Base-by-base conservation (phyloP, 2,888 invertebrate genomes). In the Artemia sp. region DNA sequence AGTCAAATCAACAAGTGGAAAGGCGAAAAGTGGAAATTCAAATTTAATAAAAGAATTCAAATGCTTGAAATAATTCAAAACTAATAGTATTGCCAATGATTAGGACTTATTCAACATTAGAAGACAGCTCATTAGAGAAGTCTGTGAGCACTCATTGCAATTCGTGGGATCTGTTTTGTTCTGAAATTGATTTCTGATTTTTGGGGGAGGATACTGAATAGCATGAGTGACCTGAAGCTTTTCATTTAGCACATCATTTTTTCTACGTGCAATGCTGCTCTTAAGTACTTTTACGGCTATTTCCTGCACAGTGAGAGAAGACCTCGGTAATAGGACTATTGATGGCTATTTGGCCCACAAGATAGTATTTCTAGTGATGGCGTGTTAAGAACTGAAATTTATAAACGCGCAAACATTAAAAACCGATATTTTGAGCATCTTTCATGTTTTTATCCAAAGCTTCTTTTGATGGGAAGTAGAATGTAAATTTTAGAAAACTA, bases 361-460 rank as follows among this genome's bases (percentile, higher is more conserved):
- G 53, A 53, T 12, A 53, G n/a, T 2, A 53, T n/a, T 53, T 53
- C 12, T 53, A 53, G n/a, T n/a, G n/a, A 12, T n/a, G 2, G 53
- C 53, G 53, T 12, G 53, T 12, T 53, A 53, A n/a, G 12, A 12
- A n/a, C 1, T 1, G n/a, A n/a, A 53, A 53, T 53, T 53, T n/a
- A 12, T 53, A 12, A n/a, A 53, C n/a, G 53, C 53, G 53, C 53
- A 53, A n/a, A 53, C 53, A n/a, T 53, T 53, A 1, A n/a, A 53
- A 53, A 12, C 53, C 53, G n/a, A 53, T 1, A 12, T 53, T 53
- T 12, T 12, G 53, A 12, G 53, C 12, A 53, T 53, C 53, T n/a
- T 53, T 53, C 53, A 53, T 53, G 53, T 12, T n/a, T 53, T 53
- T 12, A 12, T 53, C 53, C n/a, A 53, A 53, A n/a, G 53, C 53